phyloP scores from a whole-genome alignment of 2,113 vertebrate genomes.

The Vicugna pacos region DNA sequence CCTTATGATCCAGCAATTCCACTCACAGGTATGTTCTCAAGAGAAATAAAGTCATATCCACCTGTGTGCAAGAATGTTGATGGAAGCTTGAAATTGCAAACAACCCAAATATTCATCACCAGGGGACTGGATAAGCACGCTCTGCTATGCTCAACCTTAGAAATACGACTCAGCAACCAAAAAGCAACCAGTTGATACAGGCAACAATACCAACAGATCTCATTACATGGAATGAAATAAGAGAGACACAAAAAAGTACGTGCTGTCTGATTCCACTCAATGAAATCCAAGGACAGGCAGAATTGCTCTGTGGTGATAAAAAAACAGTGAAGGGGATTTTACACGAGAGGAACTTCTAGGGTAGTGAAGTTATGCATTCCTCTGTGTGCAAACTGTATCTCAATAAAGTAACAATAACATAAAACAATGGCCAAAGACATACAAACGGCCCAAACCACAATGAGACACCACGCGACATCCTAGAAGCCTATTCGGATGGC shows the following conservation, averaged over 20 bases:
- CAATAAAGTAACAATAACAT: not conserved
- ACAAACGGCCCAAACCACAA: not conserved
- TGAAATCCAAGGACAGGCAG: not conserved
- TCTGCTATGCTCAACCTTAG: not conserved
- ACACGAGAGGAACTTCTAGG: not conserved
- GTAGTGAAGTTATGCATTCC: not conserved
- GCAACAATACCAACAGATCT: fast-evolving
- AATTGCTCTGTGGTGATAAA: not conserved
- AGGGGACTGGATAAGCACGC: not conserved
- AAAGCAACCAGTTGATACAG: not conserved
- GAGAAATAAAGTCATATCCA: not conserved
- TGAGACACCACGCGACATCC: not conserved
- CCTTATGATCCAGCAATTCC: not conserved
- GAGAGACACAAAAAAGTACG: not conserved
- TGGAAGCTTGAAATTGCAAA: not conserved
- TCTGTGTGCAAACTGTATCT: not conserved
- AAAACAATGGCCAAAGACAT: not conserved
- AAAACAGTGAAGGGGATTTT: not conserved
- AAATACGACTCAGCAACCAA: not conserved
- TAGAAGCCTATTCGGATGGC: not conserved
- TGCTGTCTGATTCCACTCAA: not conserved
- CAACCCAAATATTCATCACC: not conserved
- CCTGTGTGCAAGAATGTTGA: fast-evolving
- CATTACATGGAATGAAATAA: fast-evolving
- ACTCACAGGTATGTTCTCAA: not conserved